Evolutionary conservation across 2,888 invertebrate genomes (phyloP), one percentile per base, ranked within the genome.

Genomic region (Tetragonisca angustula): DNA sequence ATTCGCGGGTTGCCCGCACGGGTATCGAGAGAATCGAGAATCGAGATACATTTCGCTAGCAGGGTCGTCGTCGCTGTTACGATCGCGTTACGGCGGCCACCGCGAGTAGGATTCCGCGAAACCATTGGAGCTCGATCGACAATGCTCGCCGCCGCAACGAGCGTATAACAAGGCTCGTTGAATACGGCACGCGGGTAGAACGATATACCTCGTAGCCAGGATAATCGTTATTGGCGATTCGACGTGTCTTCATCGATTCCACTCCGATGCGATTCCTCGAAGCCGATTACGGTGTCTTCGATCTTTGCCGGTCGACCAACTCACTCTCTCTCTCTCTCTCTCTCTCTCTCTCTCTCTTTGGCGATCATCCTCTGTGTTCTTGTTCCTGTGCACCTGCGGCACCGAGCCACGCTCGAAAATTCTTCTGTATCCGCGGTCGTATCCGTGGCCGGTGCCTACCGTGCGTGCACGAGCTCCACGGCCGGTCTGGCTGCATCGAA

Each of bases 171-270:
- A 88, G 88, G 75, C 75, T 84, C 79, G 79, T 81, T 86, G 86
- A 86, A 84, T 81, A 72, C 74, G 32, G 32, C 54, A 24, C 76
- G 71, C 71, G 59, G 56, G 50, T 70, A 72, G 78, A 43, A 71
- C 74, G 79, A 75, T 82, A 84, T 79, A 79, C 81, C 76, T 81
- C 79, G 86, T 79, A 76, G 82, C 67, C 74, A 21, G 82, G 87
- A 89, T 89, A 89, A 89, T 89, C 88, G 87, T 89, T 89, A 88
- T 84, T 84, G 89, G 69, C 87, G 80, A 85, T 83, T 81, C 80
- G 82, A 89, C 87, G 89, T 88, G 89, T 89, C 89, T 89, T 89
- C 88, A 89, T 89, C 89, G 88, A 84, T 81, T 88, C 83, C 79
- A 54, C 67, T 61, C 43, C 73, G 76, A 87, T 87, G 69, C 77